phyloP scores from a whole-genome alignment of 2,797 vertebrate genomes.

The Mergus octosetaceus region DNA sequence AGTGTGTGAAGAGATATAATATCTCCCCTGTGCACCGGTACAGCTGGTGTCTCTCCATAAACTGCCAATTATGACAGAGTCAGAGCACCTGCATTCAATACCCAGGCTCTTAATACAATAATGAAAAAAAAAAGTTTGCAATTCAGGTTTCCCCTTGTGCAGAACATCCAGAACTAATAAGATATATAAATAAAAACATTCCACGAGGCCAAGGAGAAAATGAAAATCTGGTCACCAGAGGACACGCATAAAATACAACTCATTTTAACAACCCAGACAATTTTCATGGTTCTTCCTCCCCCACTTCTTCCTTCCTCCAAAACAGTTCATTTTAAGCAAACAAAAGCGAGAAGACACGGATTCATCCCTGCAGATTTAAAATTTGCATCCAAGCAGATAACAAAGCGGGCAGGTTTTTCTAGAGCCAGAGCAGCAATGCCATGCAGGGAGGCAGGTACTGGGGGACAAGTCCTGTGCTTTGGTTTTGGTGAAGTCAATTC shows the following conservation, averaged over 20 bases:
- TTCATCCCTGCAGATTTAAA: neutral
- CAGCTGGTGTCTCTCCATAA: slow-evolving; percentile 60
- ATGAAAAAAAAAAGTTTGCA: slow-evolving; percentile 48
- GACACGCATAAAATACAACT: slow-evolving; percentile 33
- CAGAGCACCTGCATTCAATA: slow-evolving; percentile 71
- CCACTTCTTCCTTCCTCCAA: neutral
- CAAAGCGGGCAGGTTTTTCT: accelerated
- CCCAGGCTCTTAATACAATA: slow-evolving; percentile 54
- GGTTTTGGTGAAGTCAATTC: neutral
- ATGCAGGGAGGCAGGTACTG: accelerated
- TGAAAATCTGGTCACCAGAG: slow-evolving; percentile 53
- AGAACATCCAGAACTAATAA: slow-evolving; percentile 72
- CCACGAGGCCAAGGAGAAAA: slow-evolving; percentile 54
- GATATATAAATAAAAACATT: slow-evolving; percentile 75
- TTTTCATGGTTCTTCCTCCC: neutral
- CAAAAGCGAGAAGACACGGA: neutral
- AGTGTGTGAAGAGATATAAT: slow-evolving; percentile 47
- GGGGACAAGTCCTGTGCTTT: neutral
- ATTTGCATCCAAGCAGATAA: neutral
- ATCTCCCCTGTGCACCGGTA: slow-evolving; percentile 49
- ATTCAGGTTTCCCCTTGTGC: slow-evolving; percentile 55
- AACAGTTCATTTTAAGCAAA: neutral
- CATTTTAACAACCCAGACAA: slow-evolving; percentile 28
- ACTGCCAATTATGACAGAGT: slow-evolving; percentile 39
- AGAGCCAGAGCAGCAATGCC: neutral